Evolutionary conservation across 2,797 vertebrate species (phyloP).

Genomic region (Diceros bicornis): DNA sequence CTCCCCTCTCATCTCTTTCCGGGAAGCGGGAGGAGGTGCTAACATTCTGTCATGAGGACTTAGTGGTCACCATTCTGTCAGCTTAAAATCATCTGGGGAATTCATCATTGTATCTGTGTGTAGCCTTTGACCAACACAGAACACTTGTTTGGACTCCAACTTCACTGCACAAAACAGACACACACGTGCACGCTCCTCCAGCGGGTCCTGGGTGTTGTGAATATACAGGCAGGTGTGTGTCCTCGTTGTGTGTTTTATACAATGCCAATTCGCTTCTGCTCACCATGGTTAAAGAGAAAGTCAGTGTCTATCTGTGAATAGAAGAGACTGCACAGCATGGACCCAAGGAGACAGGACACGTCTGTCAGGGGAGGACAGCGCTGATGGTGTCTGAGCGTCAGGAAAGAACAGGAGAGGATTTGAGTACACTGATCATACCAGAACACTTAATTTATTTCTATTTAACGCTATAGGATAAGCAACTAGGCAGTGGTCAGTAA

Average conservation of each 20-base stretch:
- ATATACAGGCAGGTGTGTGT: not conserved
- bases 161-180: not conserved
- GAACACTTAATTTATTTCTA: constrained; percentile 72
- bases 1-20: not conserved
- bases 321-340: constrained; percentile 46
- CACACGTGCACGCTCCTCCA: not conserved
- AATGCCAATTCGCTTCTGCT: constrained; percentile 59
- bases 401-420: constrained; percentile 56
- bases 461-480: constrained; percentile 74
- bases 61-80: not conserved
- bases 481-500: not conserved
- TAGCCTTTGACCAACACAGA: not conserved
- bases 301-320: constrained; percentile 31
- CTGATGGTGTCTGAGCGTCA: constrained; percentile 50
- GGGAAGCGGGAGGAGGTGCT: not conserved
- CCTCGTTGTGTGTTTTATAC: constrained; percentile 43
- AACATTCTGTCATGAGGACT: not conserved
- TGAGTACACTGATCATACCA: constrained; percentile 60
- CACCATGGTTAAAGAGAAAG: constrained; percentile 23
- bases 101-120: not conserved
- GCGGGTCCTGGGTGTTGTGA: not conserved
- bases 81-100: not conserved
- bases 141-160: not conserved
- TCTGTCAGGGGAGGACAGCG: not conserved
- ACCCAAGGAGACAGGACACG: not conserved